Evolutionary conservation across 2,888 invertebrate species (phyloP), one percentile per base, ranked within the genome.

Genomic region (Drosophila macrospina): DNA sequence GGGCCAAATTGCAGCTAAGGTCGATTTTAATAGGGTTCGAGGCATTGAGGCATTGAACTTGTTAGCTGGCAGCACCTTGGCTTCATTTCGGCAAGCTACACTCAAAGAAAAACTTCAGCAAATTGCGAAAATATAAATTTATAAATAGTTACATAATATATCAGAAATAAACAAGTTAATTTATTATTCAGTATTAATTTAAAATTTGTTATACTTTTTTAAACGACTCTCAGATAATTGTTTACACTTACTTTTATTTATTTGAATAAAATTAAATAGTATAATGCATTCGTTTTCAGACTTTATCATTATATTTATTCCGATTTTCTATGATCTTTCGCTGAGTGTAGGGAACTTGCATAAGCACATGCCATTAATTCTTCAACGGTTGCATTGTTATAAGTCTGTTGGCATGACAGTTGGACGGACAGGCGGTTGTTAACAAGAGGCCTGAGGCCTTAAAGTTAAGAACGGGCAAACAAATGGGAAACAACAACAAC

Each of bases 21-120:
- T 89, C 89, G 89, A 88, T 74, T 81, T 80, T 80, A 89, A 89
- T 89, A 86, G 78, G 78, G 74, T 83, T 80, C 61, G 78, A 78
- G 86, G 86, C 86, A 79, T 79, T 82, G 83, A 83, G 78, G 83
- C 88, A 89, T 88, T 89, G 89, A 89, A 90, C 91, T 90, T 90
- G 89, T 84, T 84, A 44, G 7, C 26, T 44, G 68, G 57, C 64
- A 65, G 47, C 73, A 71, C 88, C 88, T 88, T 85, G 85, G 66
- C 84, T 84, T 60, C 72, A 68, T 76, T 85, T 74, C 48, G 62
- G 55, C 57, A 60, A 57, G 8, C 11, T 51, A 32, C 62, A 62
- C 62, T 39, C 8, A 3, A 16, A 47, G 5, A 62, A 62, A 61
- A 6, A 2, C 5, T n/a, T 10, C 5, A 13, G 5, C 5, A 28